A percentile compares a stretch with the other conserved stretches of the same genome.
These are phyloP conservation scores for Diprion similis DNA, from an alignment of 1,140 invertebrate species.

Conservation along the genomic window DNA sequence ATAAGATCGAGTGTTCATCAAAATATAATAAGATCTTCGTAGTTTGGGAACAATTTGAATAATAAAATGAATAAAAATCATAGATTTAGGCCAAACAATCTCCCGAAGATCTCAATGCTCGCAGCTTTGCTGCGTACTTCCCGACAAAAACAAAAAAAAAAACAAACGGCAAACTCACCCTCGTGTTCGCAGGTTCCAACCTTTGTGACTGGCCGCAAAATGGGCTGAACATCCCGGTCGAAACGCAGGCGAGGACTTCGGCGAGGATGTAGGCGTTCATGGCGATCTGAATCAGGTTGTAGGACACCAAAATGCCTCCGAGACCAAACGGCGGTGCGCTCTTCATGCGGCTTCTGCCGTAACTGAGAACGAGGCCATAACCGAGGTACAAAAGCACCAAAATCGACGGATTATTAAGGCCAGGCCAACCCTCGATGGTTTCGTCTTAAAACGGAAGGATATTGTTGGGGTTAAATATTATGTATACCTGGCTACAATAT, in stretches of 20 bases:
- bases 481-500: too few species aligned
- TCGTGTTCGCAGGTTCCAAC: conserved; percentile 28
- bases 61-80: too few species aligned
- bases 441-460: conserved; percentile 41
- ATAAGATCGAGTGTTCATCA: too few species aligned
- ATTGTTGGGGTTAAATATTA: too few species aligned
- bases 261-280: conserved; percentile 10
- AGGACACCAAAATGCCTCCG: conserved; percentile 55
- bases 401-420: conserved; percentile 60
- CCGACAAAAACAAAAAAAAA: too few species aligned
- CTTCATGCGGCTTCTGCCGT: conserved; percentile 58
- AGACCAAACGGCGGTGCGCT: conserved; percentile 57
- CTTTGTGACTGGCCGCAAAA: conserved; percentile 40
- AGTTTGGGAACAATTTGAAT: too few species aligned
- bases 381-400: conserved; percentile 54
- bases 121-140: too few species aligned
- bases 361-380: conserved; percentile 51
- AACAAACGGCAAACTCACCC: not conserved
- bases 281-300: conserved; percentile 58
- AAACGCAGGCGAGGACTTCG: conserved; percentile 50
- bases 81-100: too few species aligned
- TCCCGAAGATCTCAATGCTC: too few species aligned
- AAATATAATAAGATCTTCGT: too few species aligned
- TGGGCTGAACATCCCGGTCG: conserved; percentile 59
- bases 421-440: conserved; percentile 61